phyloP scores from a whole-genome alignment of 2,888 invertebrate species.

The Drosophila tanythrix region DNA sequence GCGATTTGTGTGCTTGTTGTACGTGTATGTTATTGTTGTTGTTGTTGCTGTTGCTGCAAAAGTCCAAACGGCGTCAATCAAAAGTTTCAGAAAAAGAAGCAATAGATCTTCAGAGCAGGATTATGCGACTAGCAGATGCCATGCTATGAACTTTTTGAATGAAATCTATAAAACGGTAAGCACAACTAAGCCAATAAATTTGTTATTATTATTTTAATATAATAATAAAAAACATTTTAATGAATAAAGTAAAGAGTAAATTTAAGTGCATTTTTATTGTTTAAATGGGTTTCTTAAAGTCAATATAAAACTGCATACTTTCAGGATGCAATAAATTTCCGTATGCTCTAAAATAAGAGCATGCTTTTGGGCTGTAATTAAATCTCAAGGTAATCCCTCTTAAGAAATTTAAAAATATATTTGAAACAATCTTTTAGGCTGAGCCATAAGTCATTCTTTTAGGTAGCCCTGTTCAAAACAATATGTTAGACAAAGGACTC shows the following conservation, averaged over 20 bases:
- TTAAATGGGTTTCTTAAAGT: not conserved
- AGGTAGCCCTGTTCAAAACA: not conserved
- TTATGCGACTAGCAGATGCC: constrained; percentile 15
- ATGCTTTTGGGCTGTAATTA: too few species aligned
- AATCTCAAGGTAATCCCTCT: not conserved
- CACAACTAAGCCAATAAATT: not conserved
- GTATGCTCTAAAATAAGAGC: not conserved
- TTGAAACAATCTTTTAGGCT: not conserved
- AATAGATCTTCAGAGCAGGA: not conserved
- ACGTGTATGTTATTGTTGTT: constrained; percentile 24
- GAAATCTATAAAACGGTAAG: not conserved
- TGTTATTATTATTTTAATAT: not conserved
- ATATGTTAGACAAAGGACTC: not conserved
- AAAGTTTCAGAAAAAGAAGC: constrained; percentile 38
- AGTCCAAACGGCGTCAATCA: constrained; percentile 82
- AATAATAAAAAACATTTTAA: not conserved
- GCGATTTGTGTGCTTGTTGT: constrained; percentile 40
- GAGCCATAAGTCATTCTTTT: not conserved
- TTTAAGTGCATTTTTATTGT: not conserved
- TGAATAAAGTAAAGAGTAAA: not conserved
- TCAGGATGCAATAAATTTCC: not conserved
- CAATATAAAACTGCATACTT: not conserved
- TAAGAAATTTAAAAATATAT: not conserved
- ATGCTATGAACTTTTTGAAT: not conserved
- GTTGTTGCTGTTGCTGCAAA: constrained; percentile 45